Evolutionary conservation across 2,113 vertebrate species (phyloP), one percentile per base, ranked within the genome.

Genomic region (Phainopepla nitens): DNA sequence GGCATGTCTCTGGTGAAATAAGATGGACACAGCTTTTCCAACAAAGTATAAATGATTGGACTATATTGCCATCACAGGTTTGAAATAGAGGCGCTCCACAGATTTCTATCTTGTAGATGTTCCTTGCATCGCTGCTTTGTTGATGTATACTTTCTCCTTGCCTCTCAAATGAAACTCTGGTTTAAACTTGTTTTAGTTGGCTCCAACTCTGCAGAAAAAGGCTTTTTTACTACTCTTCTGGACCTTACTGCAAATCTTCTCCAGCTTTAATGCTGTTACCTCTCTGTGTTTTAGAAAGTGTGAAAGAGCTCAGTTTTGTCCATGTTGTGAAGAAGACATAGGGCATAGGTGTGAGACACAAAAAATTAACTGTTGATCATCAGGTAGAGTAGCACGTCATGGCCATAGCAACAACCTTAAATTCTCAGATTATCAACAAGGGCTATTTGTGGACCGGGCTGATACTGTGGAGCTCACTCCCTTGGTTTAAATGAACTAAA

Each of bases 101-200:
- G 83, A 84, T 53, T 92, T 97, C 87, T 75, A 6, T 97, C 91
- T 96, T 94, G 83, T 84, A 83, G 73, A 89, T 95, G 94, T 89
- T 86, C 82, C 44, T 90, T 95, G 89, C 93, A 92, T 95, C 89
- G 0, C 72, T 94, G 91, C 91, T 91, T 89, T 93, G 87, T 76
- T 95, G 94, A 97, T 95, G 56, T 92, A 92, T 90, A 49, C 60
- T 79, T 92, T 49, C 27, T 94, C 56, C 77, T 78, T 75, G 77
- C 89, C n/a, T 75, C 76, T 87, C 22, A n/a, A 64, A 87, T 45
- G 45, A 77, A 83, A 90, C n/a, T 82, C 50, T 75, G 70, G 27
- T 58, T 87, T 66, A 84, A 89, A 71, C 76, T 61, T 86, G 53
- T 58, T 94, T 75, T n/a, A 61, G 47, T 87, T 89, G 89, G 47